Percentiles rank a stretch among this genome's conserved stretches.
Conservation (phyloP, 2,888 invertebrate species). For the Biston betularia region DNA sequence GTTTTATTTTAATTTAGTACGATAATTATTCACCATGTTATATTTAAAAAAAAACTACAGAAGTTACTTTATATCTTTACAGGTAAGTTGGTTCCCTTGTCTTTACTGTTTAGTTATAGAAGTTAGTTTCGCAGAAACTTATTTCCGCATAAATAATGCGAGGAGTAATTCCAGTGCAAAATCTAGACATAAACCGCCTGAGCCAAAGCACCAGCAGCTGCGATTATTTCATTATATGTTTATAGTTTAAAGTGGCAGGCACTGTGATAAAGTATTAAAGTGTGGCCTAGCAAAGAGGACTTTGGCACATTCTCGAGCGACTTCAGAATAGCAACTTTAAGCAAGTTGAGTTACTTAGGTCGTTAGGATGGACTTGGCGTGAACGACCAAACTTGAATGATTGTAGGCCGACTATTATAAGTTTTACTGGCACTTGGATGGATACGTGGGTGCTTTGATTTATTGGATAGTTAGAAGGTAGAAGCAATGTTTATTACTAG, state of each 20-base stretch:
- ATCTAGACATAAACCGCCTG: background rate
- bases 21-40: too few species aligned
- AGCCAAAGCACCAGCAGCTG: constrained; percentile 6
- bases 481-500: constrained; percentile 24
- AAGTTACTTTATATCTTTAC: too few species aligned
- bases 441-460: constrained; percentile 29
- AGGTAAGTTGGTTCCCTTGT: too few species aligned
- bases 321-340: constrained; percentile 41
- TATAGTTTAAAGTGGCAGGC: constrained; percentile 43
- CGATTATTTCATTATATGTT: constrained; percentile 26
- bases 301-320: constrained; percentile 53
- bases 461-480: constrained; percentile 26
- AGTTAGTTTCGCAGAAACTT: background rate
- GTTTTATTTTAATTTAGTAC: background rate
- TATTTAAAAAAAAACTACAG: too few species aligned
- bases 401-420: constrained; percentile 38
- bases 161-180: background rate
- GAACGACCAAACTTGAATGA: constrained; percentile 44
- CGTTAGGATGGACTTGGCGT: constrained; percentile 59
- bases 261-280: constrained; percentile 52
- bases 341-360: constrained; percentile 54
- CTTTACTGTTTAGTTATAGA: too few species aligned
- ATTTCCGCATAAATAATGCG: background rate
- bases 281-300: constrained; percentile 36
- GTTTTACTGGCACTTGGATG: constrained; percentile 24